These are phyloP conservation scores for Hypothenemus hampei DNA, from an alignment of 1,140 invertebrate species.

Conservation along the genomic window DNA sequence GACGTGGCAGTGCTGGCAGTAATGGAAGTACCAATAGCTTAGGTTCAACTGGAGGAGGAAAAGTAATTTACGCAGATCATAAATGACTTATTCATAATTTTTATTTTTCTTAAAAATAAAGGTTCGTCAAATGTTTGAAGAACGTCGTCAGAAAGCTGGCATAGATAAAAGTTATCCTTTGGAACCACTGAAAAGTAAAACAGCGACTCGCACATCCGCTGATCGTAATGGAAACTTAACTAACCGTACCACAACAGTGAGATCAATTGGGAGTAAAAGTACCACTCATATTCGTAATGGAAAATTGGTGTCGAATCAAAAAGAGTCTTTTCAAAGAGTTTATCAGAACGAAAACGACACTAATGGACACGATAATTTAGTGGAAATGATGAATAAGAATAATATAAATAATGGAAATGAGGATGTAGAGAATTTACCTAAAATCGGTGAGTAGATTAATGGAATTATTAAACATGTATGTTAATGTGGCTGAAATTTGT, in stretches of 20 bases:
- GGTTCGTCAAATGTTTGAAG: slow-evolving; percentile 76
- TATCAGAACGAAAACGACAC: slow-evolving; percentile 38
- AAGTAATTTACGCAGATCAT: slow-evolving; percentile 37
- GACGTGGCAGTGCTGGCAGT: slow-evolving; percentile 55
- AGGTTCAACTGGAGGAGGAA: slow-evolving; percentile 33
- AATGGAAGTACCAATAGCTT: slow-evolving; percentile 38
- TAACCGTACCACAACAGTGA: slow-evolving; percentile 27
- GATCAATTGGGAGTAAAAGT: slow-evolving; percentile 31
- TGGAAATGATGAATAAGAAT: slow-evolving; percentile 40
- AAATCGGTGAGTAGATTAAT: slow-evolving; percentile 27
- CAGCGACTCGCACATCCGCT: slow-evolving; percentile 25
- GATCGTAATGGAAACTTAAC: slow-evolving; percentile 21
- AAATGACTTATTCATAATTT: background rate
- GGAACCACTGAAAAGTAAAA: slow-evolving; percentile 58
- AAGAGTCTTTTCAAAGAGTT: slow-evolving; percentile 28
- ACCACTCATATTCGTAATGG: slow-evolving; percentile 31
- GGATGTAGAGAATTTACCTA: slow-evolving; percentile 41
- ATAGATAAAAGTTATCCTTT: slow-evolving; percentile 77
- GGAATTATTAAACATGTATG: background rate
- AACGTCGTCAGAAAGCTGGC: slow-evolving; percentile 62
- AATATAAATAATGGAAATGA: slow-evolving; percentile 37
- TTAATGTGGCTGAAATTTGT: background rate
- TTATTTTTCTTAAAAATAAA: slow-evolving; percentile 8
- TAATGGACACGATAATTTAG: slow-evolving; percentile 35
- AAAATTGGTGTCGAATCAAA: slow-evolving; percentile 34